Conservation (phyloP, 2,888 invertebrate species). For the Patella caerulea region DNA sequence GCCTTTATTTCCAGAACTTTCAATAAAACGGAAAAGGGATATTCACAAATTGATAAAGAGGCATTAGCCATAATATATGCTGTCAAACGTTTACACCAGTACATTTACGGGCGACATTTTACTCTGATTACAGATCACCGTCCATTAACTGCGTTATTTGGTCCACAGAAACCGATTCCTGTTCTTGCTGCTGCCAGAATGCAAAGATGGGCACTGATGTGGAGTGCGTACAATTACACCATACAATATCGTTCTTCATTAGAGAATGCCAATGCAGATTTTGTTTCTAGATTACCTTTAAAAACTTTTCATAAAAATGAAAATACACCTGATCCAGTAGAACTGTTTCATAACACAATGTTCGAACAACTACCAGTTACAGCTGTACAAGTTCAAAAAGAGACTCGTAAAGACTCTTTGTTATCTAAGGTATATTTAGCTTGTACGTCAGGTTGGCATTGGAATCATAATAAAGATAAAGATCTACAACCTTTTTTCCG, state of each 20-base stretch:
- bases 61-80: slow-evolving; percentile 36
- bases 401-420: slow-evolving; percentile 29
- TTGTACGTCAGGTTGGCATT: slow-evolving; percentile 23
- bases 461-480: slow-evolving; percentile 13
- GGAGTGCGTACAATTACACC: slow-evolving; percentile 63
- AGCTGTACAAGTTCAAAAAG: slow-evolving; percentile 22
- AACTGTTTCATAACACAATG: too few species aligned
- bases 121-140: slow-evolving; percentile 67
- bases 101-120: slow-evolving; percentile 41
- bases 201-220: slow-evolving; percentile 49
- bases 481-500: slow-evolving; percentile 24
- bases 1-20: slow-evolving; percentile 17
- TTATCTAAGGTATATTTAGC: slow-evolving; percentile 27
- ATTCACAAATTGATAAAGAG: slow-evolving; percentile 40
- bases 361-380: slow-evolving; percentile 32
- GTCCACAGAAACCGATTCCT: slow-evolving; percentile 52
- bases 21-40: slow-evolving; percentile 27
- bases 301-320: slow-evolving; percentile 6
- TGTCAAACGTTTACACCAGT: slow-evolving; percentile 42
- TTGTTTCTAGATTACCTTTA: slow-evolving; percentile 52
- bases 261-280: slow-evolving; percentile 60
- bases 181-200: slow-evolving; percentile 54
- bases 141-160: slow-evolving; percentile 68
- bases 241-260: slow-evolving; percentile 55
- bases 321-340: slow-evolving; percentile 11